Conservation (phyloP, 1,140 invertebrate species). For the Colletes latitarsis region DNA sequence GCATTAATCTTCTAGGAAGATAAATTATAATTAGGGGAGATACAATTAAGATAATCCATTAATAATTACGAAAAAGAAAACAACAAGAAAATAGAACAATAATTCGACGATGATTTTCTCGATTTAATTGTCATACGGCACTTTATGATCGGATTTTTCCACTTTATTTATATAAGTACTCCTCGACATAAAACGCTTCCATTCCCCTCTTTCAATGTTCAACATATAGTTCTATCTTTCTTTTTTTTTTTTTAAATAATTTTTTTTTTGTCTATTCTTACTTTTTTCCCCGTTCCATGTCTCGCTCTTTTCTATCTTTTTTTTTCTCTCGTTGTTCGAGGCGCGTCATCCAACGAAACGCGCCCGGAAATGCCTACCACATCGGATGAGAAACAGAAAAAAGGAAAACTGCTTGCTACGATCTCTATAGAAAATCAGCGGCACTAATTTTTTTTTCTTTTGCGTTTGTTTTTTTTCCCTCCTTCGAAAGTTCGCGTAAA, state of each 20-base stretch:
- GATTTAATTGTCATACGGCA: constrained; percentile 57
- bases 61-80: constrained; percentile 79
- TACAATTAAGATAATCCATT: constrained; percentile 79
- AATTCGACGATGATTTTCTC: constrained; percentile 59
- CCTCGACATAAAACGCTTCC: constrained; percentile 24
- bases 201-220: neutral
- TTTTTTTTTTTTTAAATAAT: constrained; percentile 4
- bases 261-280: constrained; percentile 30
- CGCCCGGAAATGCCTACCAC: constrained; percentile 40
- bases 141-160: constrained; percentile 9
- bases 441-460: constrained; percentile 47
- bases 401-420: constrained; percentile 59
- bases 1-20: constrained; percentile 73
- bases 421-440: constrained; percentile 61
- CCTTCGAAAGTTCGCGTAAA: constrained; percentile 57
- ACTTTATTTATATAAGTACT: constrained; percentile 56
- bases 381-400: constrained; percentile 59
- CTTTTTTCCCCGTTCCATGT: constrained; percentile 4
- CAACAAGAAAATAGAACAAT: constrained; percentile 78
- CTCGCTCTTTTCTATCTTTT: neutral
- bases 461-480: constrained; percentile 17
- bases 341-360: constrained; percentile 49
- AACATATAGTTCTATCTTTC: constrained; percentile 25
- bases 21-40: constrained; percentile 79
- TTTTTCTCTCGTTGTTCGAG: constrained; percentile 4